phyloP scores from a whole-genome alignment of 2,113 vertebrate species.

The Eulemur macaco region DNA sequence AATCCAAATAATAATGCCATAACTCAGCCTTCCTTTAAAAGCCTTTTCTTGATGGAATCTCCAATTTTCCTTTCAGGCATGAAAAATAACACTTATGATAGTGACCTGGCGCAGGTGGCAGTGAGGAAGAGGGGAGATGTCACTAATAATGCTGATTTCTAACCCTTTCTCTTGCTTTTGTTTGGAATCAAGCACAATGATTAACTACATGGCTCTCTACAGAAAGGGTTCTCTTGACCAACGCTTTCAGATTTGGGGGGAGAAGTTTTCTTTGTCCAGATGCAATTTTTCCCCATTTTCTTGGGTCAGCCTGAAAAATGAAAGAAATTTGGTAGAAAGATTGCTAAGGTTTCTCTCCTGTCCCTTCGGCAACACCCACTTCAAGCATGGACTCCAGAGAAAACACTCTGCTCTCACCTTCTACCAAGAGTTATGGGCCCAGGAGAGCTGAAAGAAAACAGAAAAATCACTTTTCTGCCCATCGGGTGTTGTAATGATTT shows the following conservation, averaged over 20 bases:
- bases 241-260: background rate
- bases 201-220: background rate
- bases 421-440: background rate
- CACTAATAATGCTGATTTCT: background rate
- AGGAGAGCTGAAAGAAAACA: background rate
- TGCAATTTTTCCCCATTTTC: background rate
- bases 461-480: background rate
- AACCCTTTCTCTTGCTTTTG: background rate
- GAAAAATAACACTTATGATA: conserved; percentile 13
- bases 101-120: background rate
- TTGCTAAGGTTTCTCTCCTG: background rate
- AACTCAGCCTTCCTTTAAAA: conserved; percentile 11
- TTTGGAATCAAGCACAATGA: background rate
- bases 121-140: background rate
- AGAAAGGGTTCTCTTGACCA: background rate
- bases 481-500: background rate
- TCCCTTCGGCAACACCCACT: background rate
- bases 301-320: background rate
- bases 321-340: background rate
- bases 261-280: background rate
- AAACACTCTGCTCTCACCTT: background rate
- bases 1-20: background rate
- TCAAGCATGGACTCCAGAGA: background rate
- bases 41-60: background rate
- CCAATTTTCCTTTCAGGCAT: conserved; percentile 32